These are phyloP conservation scores for Falcunculus frontatus DNA, from an alignment of 2,113 vertebrate species.

Conservation along the genomic window DNA sequence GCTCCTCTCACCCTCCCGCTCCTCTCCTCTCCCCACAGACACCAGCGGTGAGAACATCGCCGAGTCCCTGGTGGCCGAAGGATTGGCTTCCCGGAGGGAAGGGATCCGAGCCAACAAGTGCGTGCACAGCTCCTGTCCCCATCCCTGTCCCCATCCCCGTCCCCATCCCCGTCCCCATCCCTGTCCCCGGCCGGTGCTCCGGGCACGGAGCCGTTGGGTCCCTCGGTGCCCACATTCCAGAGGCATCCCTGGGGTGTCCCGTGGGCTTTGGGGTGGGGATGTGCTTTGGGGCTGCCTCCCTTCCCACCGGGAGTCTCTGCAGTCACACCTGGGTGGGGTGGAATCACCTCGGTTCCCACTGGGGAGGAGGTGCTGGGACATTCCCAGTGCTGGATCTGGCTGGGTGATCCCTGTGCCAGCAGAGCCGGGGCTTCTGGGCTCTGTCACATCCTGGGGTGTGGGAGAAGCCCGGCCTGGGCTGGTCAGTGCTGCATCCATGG, in stretches of 20 bases:
- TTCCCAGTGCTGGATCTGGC: accelerated
- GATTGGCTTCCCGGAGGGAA: constrained; percentile 89
- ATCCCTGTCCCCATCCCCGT: background rate
- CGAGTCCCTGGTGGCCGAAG: constrained; percentile 88
- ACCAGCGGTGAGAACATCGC: constrained; percentile 91
- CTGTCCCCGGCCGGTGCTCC: accelerated
- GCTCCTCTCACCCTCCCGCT: background rate
- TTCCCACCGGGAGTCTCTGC: background rate
- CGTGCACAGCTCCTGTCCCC: background rate
- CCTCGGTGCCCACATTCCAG: background rate
- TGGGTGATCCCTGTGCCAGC: background rate
- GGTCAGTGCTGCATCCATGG: accelerated
- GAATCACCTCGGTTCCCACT: accelerated
- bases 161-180: background rate
- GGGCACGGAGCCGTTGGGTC: accelerated
- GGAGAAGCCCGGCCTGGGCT: background rate
- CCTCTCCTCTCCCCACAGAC: constrained; percentile 67
- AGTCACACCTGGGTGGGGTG: accelerated
- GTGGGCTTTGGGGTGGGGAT: background rate
- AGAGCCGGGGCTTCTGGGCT: background rate
- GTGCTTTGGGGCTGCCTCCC: accelerated
- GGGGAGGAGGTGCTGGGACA: background rate
- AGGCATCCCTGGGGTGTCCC: background rate
- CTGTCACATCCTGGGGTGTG: accelerated
- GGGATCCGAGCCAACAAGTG: constrained; percentile 93